A percentile compares a stretch with the other conserved stretches of the same genome.
Evolutionary conservation across 2,888 invertebrate genomes (phyloP).

Genomic region (Omphaloscelis lunosa): DNA sequence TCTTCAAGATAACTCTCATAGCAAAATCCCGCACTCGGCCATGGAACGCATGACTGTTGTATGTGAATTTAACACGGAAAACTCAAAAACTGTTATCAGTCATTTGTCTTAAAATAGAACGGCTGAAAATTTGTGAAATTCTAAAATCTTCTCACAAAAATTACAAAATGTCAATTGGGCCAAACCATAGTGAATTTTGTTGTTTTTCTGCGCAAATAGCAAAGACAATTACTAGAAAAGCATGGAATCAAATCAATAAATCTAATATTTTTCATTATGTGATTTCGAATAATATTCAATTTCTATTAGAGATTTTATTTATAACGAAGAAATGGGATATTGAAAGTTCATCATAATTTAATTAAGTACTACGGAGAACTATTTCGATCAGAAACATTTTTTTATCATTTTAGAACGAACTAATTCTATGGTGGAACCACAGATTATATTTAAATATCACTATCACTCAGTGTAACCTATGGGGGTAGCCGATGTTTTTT

Average conservation of each 20-base stretch:
- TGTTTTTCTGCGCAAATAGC: conserved; percentile 66
- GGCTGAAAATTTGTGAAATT: conserved; percentile 83
- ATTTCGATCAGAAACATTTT: neutral
- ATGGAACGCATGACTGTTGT: conserved; percentile 76
- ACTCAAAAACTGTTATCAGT: conserved; percentile 83
- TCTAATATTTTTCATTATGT: neutral
- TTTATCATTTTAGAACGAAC: too few relatives aligned
- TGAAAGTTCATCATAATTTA: neutral
- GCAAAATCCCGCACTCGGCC: conserved; percentile 66
- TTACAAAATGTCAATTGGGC: conserved; percentile 78
- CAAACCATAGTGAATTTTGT: conserved; percentile 70
- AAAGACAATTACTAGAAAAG: conserved; percentile 53
- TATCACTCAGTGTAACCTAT: too few relatives aligned
- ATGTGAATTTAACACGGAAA: conserved; percentile 72
- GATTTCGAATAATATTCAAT: neutral
- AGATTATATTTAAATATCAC: too few relatives aligned
- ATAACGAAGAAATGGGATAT: neutral
- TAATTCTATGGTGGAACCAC: neutral
- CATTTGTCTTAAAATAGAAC: conserved; percentile 89
- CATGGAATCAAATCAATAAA: conserved; percentile 48
- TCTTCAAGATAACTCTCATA: conserved; percentile 78
- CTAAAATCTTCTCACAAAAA: conserved; percentile 80
- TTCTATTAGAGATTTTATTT: neutral
- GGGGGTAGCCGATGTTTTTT: too few relatives aligned
- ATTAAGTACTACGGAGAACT: neutral